phyloP scores from a whole-genome alignment of 1,140 invertebrate genomes.

The Microplitis demolitor region DNA sequence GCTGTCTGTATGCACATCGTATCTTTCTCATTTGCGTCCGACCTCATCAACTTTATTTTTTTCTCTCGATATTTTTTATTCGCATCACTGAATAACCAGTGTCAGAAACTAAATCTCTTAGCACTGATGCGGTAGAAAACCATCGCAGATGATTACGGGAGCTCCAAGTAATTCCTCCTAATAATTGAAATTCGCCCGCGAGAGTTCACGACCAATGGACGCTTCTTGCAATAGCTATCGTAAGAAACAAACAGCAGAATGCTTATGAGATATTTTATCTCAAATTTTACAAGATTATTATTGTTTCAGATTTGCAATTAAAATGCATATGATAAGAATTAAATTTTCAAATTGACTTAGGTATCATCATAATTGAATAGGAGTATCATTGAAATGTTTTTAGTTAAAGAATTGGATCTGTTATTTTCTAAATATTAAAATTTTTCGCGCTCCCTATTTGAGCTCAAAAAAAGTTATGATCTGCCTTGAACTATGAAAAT shows the following conservation, averaged over 20 bases:
- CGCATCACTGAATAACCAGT: not conserved
- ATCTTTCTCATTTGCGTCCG: not conserved
- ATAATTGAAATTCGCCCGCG: constrained; percentile 63
- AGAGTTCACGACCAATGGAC: constrained; percentile 29
- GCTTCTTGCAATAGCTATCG: not conserved
- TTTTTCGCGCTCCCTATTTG: too few relatives aligned
- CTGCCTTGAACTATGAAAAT: too few relatives aligned
- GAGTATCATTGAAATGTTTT: too few relatives aligned
- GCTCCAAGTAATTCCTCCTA: constrained; percentile 61
- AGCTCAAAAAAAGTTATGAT: too few relatives aligned
- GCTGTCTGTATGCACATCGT: not conserved
- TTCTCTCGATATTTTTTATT: constrained; percentile 3
- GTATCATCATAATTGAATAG: too few relatives aligned
- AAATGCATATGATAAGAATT: too few relatives aligned
- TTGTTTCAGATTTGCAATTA: too few relatives aligned
- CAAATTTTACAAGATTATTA: too few relatives aligned
- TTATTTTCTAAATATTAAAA: too few relatives aligned
- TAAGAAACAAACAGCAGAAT: not conserved
- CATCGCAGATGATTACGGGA: constrained; percentile 63
- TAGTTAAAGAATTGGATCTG: too few relatives aligned
- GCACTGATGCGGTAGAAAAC: constrained; percentile 51
- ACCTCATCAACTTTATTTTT: not conserved
- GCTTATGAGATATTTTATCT: too few relatives aligned
- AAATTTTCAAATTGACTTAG: too few relatives aligned
- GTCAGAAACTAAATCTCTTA: constrained; percentile 23